Evolutionary conservation across 2,113 vertebrate genomes (phyloP).

Genomic region (Lagenorhynchus albirostris): DNA sequence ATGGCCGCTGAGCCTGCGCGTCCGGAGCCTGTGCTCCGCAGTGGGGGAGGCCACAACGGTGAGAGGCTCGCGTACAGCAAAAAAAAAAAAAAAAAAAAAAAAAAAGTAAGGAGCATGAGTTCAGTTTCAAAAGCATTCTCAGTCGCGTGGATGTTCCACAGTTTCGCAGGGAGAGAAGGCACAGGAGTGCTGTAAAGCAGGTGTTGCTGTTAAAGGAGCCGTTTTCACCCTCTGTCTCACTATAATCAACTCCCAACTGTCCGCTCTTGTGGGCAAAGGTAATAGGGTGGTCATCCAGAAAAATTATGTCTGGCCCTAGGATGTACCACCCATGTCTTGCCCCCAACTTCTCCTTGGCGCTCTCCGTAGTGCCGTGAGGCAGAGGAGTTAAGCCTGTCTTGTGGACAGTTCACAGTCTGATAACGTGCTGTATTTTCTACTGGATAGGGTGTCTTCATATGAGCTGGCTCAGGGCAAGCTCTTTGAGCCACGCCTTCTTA

Average conservation of each 20-base stretch:
- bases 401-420: not conserved
- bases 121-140: not conserved
- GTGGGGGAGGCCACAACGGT: too few species aligned
- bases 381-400: not conserved
- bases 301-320: not conserved
- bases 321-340: not conserved
- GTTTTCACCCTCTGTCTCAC: not conserved
- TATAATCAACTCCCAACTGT: not conserved
- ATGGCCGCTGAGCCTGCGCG: too few species aligned
- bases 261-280: not conserved
- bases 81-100: too few species aligned
- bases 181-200: not conserved
- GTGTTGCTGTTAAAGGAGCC: not conserved
- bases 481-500: slow-evolving; percentile 13
- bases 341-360: not conserved
- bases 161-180: slow-evolving; percentile 18
- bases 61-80: too few species aligned
- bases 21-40: too few species aligned
- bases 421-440: not conserved
- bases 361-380: not conserved
- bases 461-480: not conserved
- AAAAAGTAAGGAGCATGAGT: too few species aligned
- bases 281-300: not conserved
- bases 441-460: not conserved
- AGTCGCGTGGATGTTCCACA: not conserved